These are phyloP conservation scores for Lithophane socia DNA, from an alignment of 2,888 invertebrate genomes.

Conservation along the genomic window DNA sequence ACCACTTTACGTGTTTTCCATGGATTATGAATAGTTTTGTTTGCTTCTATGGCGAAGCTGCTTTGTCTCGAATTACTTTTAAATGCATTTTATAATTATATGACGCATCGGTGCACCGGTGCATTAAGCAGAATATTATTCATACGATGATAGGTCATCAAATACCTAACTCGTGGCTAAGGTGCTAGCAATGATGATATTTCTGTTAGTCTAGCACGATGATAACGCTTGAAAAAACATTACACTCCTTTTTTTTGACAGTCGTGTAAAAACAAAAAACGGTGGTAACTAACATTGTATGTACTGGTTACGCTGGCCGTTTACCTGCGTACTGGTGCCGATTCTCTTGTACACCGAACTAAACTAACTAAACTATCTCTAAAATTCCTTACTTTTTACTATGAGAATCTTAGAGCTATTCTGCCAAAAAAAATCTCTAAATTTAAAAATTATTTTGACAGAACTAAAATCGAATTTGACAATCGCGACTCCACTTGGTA, in stretches of 20 bases:
- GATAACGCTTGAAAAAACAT: not conserved
- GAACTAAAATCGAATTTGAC: too few relatives aligned
- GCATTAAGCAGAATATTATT: constrained; percentile 42
- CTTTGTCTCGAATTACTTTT: constrained; percentile 39
- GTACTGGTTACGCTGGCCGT: too few relatives aligned
- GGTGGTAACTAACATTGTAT: not conserved
- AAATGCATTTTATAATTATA: constrained; percentile 27
- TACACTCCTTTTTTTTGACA: too few relatives aligned
- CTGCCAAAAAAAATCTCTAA: too few relatives aligned
- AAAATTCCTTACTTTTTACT: too few relatives aligned
- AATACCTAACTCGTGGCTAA: constrained; percentile 7
- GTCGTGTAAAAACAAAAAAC: not conserved
- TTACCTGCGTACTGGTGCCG: too few relatives aligned
- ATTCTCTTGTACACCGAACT: too few relatives aligned
- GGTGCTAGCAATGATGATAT: too few relatives aligned
- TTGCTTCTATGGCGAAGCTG: constrained; percentile 21
- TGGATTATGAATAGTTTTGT: constrained; percentile 44
- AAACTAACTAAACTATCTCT: too few relatives aligned
- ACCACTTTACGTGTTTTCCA: constrained; percentile 33
- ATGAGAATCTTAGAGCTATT: too few relatives aligned
- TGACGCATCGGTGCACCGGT: constrained; percentile 34
- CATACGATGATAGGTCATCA: constrained; percentile 4
- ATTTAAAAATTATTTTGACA: too few relatives aligned
- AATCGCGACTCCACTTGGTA: too few relatives aligned
- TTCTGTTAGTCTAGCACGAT: not conserved